Conservation (phyloP, 2,888 invertebrate species). For the Philereme transversata region DNA sequence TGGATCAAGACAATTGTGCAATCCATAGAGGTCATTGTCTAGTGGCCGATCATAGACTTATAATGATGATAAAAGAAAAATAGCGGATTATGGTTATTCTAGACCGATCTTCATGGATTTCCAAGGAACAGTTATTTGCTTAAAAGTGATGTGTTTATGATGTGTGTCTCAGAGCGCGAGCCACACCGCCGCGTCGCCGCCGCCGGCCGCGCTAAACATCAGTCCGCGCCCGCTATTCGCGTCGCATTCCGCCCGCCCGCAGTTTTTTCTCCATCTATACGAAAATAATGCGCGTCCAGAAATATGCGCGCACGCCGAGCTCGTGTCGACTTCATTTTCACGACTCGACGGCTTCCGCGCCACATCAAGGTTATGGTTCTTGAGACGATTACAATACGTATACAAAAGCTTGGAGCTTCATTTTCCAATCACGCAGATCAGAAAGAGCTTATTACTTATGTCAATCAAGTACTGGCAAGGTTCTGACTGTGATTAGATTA, state of each 20-base stretch:
- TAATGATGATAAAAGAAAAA: no score
- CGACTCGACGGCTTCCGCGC: slow-evolving; percentile 42
- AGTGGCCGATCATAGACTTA: no score
- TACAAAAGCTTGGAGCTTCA: neutral
- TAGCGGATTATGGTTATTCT: no score
- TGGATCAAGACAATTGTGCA: no score
- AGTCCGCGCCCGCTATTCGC: slow-evolving; percentile 71
- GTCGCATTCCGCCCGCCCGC: slow-evolving; percentile 66
- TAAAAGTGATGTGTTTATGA: no score
- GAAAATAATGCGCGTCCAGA: slow-evolving; percentile 72
- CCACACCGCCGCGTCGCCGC: slow-evolving; percentile 46
- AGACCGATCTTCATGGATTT: no score
- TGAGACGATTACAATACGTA: neutral
- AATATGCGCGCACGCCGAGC: slow-evolving; percentile 63
- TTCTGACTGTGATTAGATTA: no score
- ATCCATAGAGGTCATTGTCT: no score
- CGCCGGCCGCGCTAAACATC: slow-evolving; percentile 68
- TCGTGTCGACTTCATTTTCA: slow-evolving; percentile 45
- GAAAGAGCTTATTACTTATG: no score
- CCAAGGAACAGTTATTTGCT: no score
- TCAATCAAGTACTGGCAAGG: neutral
- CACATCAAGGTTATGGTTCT: slow-evolving; percentile 45
- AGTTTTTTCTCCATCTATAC: slow-evolving; percentile 68
- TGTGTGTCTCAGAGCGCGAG: no score
- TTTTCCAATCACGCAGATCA: no score